Conservation (phyloP, 1,140 invertebrate species). For the Diorhabda elongata region DNA sequence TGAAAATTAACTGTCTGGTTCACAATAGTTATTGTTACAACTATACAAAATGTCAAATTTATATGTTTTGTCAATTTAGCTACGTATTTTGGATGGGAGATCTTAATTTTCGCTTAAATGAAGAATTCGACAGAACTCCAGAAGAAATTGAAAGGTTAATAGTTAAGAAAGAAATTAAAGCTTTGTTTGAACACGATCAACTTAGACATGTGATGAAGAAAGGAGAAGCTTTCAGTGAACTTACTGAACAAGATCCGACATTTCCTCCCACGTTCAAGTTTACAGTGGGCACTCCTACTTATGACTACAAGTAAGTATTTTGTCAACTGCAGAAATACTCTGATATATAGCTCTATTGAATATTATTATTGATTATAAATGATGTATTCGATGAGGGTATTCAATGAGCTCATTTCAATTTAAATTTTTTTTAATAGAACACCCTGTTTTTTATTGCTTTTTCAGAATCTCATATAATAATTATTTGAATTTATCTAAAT, state of each 20-base stretch:
- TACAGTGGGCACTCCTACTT: conserved; percentile 64
- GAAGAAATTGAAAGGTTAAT: conserved; percentile 65
- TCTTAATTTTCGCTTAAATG: conserved; percentile 82
- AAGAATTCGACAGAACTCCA: conserved; percentile 54
- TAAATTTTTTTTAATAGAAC: no score
- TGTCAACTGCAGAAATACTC: background rate
- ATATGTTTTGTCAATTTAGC: conserved; percentile 50
- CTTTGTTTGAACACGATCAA: conserved; percentile 70
- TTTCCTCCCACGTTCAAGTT: conserved; percentile 92
- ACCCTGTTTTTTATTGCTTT: no score
- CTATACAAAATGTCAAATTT: no score
- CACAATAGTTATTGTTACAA: no score
- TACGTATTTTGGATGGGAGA: conserved; percentile 96
- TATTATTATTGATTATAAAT: background rate
- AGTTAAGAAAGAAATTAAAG: conserved; percentile 59
- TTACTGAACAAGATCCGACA: conserved; percentile 65
- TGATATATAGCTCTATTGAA: background rate
- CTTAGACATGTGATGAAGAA: conserved; percentile 62
- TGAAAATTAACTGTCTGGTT: no score
- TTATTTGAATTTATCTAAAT: no score
- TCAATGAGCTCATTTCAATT: conserved; percentile 8
- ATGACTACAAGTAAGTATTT: conserved; percentile 69
- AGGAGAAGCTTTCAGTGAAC: conserved; percentile 75
- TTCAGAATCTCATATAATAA: no score
- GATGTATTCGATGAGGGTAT: background rate